Evolutionary conservation across 2,797 vertebrate species (phyloP).

Genomic region (Poeciliopsis turneri): DNA sequence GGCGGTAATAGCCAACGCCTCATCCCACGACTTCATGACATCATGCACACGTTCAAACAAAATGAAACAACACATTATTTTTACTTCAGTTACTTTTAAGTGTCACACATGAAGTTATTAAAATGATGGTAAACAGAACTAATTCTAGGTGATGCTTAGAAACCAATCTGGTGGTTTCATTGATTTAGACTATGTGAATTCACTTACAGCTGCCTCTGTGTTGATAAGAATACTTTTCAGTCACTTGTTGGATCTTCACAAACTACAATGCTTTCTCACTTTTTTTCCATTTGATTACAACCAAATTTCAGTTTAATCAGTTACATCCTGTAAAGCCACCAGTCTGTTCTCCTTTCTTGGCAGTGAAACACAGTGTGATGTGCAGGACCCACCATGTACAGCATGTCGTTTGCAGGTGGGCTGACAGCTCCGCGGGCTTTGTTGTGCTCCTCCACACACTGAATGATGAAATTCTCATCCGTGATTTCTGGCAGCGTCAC

Average conservation of each 20-base stretch:
- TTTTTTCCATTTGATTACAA: not conserved
- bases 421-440: constrained; percentile 23
- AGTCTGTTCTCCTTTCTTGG: not conserved
- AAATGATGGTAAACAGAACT: not conserved
- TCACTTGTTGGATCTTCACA: too few relatives aligned
- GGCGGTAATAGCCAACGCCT: constrained; percentile 78
- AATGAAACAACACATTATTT: not conserved
- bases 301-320: not conserved
- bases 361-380: not conserved
- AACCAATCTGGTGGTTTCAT: not conserved
- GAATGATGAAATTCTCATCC: constrained; percentile 46
- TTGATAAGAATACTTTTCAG: not conserved
- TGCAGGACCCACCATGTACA: constrained; percentile 66
- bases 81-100: not conserved
- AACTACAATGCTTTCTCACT: not conserved
- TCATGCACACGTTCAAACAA: not conserved
- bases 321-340: not conserved
- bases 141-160: not conserved
- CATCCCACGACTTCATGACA: constrained; percentile 84
- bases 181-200: not conserved
- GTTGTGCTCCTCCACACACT: constrained; percentile 70
- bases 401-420: constrained; percentile 69
- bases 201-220: not conserved
- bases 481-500: constrained; percentile 53
- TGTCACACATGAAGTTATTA: not conserved